Evolutionary conservation across 2,888 invertebrate genomes (phyloP).

Genomic region (Notodonta dromedarius): DNA sequence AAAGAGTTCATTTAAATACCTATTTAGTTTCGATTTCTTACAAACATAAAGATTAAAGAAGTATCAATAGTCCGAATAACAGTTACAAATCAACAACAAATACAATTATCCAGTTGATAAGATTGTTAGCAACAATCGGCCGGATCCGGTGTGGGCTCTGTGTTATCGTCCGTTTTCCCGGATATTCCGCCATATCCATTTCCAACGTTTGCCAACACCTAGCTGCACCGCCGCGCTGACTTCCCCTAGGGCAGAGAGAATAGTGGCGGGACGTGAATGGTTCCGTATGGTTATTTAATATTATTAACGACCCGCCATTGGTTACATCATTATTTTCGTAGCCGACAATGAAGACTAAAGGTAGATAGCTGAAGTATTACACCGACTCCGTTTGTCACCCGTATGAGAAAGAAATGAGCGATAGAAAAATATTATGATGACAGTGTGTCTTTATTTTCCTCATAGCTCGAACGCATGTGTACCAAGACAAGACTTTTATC

Average conservation of each 20-base stretch:
- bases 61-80: neutral
- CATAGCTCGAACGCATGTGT: no score
- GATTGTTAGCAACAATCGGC: neutral
- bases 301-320: no score
- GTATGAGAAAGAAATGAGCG: no score
- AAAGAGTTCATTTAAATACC: no score
- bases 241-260: neutral
- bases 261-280: neutral
- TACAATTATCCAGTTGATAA: slow-evolving; percentile 9
- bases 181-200: slow-evolving; percentile 46
- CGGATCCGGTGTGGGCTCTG: slow-evolving; percentile 3
- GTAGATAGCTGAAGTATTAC: no score
- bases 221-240: neutral
- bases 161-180: slow-evolving; percentile 42
- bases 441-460: no score
- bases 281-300: neutral
- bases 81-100: neutral
- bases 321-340: no score
- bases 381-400: no score
- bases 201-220: slow-evolving; percentile 35
- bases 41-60: neutral
- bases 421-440: no score
- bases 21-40: no score
- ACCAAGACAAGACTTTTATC: no score
- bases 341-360: no score